Conservation (phyloP, 2,797 vertebrate genomes). For the Antrozous pallidus region DNA sequence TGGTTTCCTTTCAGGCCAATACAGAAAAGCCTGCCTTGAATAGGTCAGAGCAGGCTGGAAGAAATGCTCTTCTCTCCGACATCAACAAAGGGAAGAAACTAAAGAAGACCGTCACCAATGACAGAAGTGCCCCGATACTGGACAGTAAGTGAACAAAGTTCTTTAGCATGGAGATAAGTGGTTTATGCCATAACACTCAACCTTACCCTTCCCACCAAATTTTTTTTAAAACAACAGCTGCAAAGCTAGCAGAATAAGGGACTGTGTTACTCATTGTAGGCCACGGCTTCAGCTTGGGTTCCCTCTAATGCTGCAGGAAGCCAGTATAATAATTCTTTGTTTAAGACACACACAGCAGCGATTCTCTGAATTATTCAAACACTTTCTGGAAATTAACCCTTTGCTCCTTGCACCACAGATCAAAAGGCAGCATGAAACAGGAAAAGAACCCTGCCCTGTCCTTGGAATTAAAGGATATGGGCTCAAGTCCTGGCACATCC, state of each 20-base stretch:
- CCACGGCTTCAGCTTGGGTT: constrained; percentile 32
- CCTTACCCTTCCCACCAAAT: background rate
- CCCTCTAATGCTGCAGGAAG: constrained; percentile 58
- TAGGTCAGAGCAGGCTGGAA: constrained; percentile 86
- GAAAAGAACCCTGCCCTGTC: background rate
- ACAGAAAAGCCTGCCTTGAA: constrained; percentile 90
- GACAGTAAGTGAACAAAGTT: constrained; percentile 88
- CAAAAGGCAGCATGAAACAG: background rate
- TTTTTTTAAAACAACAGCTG: constrained; percentile 64
- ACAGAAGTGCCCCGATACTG: constrained; percentile 90
- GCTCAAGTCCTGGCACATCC: background rate
- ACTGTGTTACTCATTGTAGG: constrained; percentile 62
- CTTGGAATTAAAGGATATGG: background rate
- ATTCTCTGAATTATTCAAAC: constrained; percentile 69
- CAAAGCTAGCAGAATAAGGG: constrained; percentile 61
- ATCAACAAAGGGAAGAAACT: constrained; percentile 92
- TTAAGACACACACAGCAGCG: constrained; percentile 64
- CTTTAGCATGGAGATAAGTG: constrained; percentile 1
- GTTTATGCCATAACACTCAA: constrained; percentile 35
- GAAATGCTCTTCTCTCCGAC: constrained; percentile 91
- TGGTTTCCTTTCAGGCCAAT: constrained; percentile 89
- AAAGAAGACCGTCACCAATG: constrained; percentile 96
- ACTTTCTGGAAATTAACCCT: constrained; percentile 67
- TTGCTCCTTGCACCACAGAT: constrained; percentile 31
- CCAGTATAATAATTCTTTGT: constrained; percentile 78